Conservation (phyloP, 2,113 vertebrate genomes). For the Leptosomus discolor region DNA sequence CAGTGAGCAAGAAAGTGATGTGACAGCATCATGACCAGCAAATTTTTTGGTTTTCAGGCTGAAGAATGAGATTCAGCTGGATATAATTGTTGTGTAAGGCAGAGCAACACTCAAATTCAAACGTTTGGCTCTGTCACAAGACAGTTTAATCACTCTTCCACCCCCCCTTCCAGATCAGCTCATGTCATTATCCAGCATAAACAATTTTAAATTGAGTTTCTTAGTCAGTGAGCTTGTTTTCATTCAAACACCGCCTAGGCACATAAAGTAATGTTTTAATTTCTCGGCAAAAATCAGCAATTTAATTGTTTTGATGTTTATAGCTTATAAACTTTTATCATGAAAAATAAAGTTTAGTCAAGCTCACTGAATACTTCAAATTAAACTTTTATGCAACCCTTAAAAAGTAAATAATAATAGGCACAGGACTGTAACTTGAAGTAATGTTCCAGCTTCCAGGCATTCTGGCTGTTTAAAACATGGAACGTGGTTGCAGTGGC, state of each 20-base stretch:
- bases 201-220: conserved; percentile 2
- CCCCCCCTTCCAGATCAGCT: neutral
- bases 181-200: conserved; percentile 14
- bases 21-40: neutral
- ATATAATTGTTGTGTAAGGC: neutral
- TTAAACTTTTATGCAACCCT: neutral
- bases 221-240: conserved; percentile 29
- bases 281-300: neutral
- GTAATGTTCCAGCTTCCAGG: conserved; percentile 1
- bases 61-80: neutral
- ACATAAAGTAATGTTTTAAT: conserved; percentile 4
- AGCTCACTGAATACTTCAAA: neutral
- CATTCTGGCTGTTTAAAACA: neutral
- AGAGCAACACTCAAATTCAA: neutral
- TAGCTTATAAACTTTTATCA: conserved; percentile 14
- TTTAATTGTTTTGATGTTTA: conserved; percentile 14
- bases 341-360: conserved; percentile 12
- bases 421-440: neutral
- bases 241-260: neutral
- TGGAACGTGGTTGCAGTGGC: neutral
- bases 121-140: neutral
- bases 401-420: conserved; percentile 13
- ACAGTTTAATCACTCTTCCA: conserved; percentile 2
- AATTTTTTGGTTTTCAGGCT: neutral
- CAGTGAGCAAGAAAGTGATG: neutral